A percentile compares a stretch with the other conserved stretches of the same genome.
Conservation (phyloP, 2,888 invertebrate species). For the Mythimna pallens region DNA sequence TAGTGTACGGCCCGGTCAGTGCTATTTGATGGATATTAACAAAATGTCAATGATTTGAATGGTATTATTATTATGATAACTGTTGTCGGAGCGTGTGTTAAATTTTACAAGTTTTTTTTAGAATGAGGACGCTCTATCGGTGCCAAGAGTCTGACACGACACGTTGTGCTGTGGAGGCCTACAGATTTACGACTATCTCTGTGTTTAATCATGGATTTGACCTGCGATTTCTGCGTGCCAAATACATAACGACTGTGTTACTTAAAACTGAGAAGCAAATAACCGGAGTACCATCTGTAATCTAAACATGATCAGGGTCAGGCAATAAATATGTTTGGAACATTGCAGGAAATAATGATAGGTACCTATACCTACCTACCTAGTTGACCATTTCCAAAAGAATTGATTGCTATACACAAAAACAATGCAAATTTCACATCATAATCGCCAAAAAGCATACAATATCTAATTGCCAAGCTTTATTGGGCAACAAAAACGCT, state of each 20-base stretch:
- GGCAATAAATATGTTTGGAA: no score
- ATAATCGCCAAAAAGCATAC: background rate
- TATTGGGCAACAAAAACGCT: background rate
- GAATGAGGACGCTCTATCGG: conserved; percentile 45
- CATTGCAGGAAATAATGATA: background rate
- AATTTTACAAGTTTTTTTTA: conserved; percentile 54
- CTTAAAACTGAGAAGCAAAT: background rate
- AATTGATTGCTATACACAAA: background rate
- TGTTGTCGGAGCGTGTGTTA: conserved; percentile 53
- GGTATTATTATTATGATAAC: conserved; percentile 63
- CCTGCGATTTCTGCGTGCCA: conserved; percentile 32
- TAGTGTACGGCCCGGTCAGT: conserved; percentile 28
- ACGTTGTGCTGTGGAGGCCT: background rate
- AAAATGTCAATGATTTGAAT: conserved; percentile 66
- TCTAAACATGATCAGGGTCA: no score
- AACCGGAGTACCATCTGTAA: background rate
- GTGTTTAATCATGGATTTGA: conserved; percentile 28
- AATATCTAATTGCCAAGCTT: background rate
- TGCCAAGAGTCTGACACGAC: conserved; percentile 26
- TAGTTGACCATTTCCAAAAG: background rate
- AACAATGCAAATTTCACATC: background rate
- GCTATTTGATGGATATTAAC: conserved; percentile 55
- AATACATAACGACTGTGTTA: conserved; percentile 21
- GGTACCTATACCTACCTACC: no score
- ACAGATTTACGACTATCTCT: conserved; percentile 16